Conservation (phyloP, 2,113 vertebrate species). For the human region DNA sequence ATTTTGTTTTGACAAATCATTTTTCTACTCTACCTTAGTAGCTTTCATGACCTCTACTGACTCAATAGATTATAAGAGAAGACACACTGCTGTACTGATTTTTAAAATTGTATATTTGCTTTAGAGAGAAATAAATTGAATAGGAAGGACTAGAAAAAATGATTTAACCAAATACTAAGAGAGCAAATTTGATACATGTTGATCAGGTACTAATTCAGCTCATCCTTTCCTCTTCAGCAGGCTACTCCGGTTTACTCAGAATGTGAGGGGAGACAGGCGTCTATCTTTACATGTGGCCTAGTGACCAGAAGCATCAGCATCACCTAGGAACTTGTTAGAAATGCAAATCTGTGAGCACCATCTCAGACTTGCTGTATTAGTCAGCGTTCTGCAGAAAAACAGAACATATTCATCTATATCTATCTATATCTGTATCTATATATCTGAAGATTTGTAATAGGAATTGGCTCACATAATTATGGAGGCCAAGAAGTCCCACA, state of each 20-base stretch:
- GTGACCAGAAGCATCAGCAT: background rate
- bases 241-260: background rate
- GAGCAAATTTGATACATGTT: background rate
- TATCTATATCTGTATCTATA: too few species aligned
- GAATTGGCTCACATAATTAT: background rate
- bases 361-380: background rate
- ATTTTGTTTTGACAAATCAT: background rate
- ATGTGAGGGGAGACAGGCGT: background rate
- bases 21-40: slow-evolving; percentile 5
- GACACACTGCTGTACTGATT: background rate
- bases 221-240: background rate
- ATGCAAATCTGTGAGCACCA: background rate
- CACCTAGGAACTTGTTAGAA: background rate
- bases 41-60: background rate
- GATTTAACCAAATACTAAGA: background rate
- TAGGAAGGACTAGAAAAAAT: background rate
- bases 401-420: background rate
- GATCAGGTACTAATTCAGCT: background rate
- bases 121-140: background rate
- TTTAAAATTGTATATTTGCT: background rate
- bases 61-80: background rate
- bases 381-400: background rate
- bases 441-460: too few species aligned
- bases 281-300: background rate
- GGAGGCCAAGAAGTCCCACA: background rate